phyloP scores from a whole-genome alignment of 2,113 vertebrate genomes.

The Nyctibius bracteatus region DNA sequence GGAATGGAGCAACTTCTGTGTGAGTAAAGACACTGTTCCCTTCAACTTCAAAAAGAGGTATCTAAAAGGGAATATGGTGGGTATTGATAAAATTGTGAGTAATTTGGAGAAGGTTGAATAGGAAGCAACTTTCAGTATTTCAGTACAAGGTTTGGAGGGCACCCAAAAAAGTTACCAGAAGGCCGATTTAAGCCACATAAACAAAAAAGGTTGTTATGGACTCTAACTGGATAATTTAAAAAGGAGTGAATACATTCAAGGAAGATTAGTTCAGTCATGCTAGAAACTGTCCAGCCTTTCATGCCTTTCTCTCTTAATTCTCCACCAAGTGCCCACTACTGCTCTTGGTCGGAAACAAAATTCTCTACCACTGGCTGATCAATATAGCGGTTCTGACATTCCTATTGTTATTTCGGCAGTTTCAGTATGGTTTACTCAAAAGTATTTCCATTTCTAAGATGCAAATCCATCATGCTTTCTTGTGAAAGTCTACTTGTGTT shows the following conservation, averaged over 20 bases:
- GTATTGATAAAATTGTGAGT: not conserved
- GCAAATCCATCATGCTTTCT: not conserved
- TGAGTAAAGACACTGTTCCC: not conserved
- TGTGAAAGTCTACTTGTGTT: not conserved
- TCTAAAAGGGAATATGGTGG: not conserved
- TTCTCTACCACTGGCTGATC: not conserved
- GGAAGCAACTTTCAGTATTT: not conserved
- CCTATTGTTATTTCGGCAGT: not conserved
- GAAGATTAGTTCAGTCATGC: not conserved
- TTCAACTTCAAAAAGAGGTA: not conserved
- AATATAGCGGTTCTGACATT: not conserved
- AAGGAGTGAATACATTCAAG: not conserved
- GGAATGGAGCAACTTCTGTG: not conserved
- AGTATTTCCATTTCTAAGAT: not conserved
- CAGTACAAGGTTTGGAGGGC: not conserved
- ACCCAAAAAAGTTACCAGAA: not conserved
- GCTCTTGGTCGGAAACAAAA: not conserved
- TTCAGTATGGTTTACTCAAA: not conserved
- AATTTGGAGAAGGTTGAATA: not conserved
- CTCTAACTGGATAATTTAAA: not conserved
- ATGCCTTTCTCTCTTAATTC: not conserved
- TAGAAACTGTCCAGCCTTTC: not conserved
- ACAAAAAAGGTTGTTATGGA: rapidly evolving
- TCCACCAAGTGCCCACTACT: not conserved
- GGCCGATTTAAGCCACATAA: not conserved